A percentile compares a stretch with the other conserved stretches of the same genome.
phyloP scores from a whole-genome alignment of 2,797 vertebrate species.

The Bradypodion pumilum region DNA sequence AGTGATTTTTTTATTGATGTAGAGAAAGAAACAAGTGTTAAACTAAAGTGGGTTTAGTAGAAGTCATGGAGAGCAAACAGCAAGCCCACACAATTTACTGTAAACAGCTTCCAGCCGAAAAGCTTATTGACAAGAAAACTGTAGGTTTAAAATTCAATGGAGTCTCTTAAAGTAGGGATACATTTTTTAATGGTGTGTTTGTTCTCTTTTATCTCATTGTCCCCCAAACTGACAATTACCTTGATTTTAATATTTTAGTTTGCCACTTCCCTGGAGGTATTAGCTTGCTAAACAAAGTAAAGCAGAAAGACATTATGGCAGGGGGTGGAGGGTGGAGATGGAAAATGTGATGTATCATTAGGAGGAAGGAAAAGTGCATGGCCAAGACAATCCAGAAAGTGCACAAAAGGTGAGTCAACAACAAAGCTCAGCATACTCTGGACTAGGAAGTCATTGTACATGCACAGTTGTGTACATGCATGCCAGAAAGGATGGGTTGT shows the following conservation, averaged over 20 bases:
- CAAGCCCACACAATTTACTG: neutral
- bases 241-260: neutral
- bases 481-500: no score
- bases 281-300: neutral
- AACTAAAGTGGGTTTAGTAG: neutral
- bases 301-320: neutral
- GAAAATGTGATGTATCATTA: neutral
- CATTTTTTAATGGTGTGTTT: neutral
- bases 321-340: no score
- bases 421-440: neutral
- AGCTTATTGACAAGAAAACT: neutral
- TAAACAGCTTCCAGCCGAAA: neutral
- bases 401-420: neutral
- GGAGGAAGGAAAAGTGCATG: neutral
- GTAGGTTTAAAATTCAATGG: neutral
- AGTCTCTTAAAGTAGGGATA: neutral
- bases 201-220: neutral
- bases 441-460: neutral
- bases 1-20: neutral
- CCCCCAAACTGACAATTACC: neutral
- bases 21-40: neutral
- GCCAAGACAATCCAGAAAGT: neutral
- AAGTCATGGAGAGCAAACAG: neutral
- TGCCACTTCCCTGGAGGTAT: neutral
- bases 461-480: no score